phyloP scores from a whole-genome alignment of 2,888 invertebrate genomes.

The Syrista parreyssii region DNA sequence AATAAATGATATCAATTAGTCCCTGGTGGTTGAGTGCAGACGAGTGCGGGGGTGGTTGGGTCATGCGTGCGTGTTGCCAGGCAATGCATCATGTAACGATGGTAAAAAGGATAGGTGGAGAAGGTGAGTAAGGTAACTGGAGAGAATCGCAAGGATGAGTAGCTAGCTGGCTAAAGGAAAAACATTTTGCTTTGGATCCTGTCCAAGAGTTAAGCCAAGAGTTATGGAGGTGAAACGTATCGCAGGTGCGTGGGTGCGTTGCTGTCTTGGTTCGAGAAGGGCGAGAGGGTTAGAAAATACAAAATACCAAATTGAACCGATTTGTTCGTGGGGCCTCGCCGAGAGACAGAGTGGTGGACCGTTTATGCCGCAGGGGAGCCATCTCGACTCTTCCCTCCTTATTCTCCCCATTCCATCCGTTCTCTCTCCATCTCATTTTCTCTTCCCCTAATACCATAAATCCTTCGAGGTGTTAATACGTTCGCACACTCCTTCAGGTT shows the following conservation, averaged over 20 bases:
- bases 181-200: background rate
- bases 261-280: background rate
- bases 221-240: conserved; percentile 42
- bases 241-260: conserved; percentile 37
- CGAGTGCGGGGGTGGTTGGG: conserved; percentile 51
- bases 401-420: conserved; percentile 19
- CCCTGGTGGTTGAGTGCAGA: conserved; percentile 40
- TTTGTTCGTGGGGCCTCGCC: conserved; percentile 59
- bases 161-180: background rate
- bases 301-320: conserved; percentile 62
- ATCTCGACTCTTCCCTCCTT: conserved; percentile 13
- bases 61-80: conserved; percentile 52
- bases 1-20: conserved; percentile 55
- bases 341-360: conserved; percentile 32
- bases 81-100: conserved; percentile 49
- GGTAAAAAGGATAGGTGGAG: conserved; percentile 7
- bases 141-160: background rate
- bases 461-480: conserved; percentile 64
- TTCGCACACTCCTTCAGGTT: conserved; percentile 53
- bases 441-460: conserved; percentile 56
- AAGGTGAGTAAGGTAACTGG: background rate
- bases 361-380: conserved; percentile 52
- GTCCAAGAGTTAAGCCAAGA: conserved; percentile 25
- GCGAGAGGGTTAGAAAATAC: conserved; percentile 44
- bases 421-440: conserved; percentile 11